phyloP scores from a whole-genome alignment of 2,113 vertebrate species.

The Dendropsophus ebraccatus region DNA sequence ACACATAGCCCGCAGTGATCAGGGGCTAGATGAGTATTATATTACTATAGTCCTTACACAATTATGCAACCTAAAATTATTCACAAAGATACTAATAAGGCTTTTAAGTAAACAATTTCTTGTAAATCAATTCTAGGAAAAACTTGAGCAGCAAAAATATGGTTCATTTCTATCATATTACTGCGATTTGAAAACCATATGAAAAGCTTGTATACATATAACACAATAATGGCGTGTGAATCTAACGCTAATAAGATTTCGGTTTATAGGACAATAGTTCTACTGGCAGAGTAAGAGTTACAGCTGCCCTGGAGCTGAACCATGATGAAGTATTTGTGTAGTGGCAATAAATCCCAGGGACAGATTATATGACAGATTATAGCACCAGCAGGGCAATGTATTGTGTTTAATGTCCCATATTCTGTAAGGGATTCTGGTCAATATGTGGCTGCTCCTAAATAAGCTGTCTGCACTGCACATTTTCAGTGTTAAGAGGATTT shows the following conservation, averaged over 20 bases:
- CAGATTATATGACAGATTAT: background rate
- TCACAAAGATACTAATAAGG: no score
- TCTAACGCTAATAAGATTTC: background rate
- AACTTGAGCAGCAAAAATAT: no score
- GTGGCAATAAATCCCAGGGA: background rate
- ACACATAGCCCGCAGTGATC: no score
- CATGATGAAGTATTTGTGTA: constrained; percentile 7
- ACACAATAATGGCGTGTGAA: background rate
- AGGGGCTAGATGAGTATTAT: no score
- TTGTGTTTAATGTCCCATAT: constrained; percentile 11
- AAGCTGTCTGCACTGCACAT: background rate
- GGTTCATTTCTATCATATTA: no score
- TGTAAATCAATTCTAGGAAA: no score
- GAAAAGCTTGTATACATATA: background rate
- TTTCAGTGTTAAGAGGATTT: background rate
- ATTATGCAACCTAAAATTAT: no score
- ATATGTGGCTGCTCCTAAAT: background rate
- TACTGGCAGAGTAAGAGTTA: background rate
- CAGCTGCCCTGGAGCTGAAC: background rate
- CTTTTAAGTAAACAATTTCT: no score
- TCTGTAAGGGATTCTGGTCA: background rate
- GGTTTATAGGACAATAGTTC: background rate
- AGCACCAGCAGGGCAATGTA: background rate
- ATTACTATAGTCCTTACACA: no score
- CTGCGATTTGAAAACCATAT: no score